Evolutionary conservation across 2,113 vertebrate genomes (phyloP).

Genomic region (Embiotoca jacksoni): DNA sequence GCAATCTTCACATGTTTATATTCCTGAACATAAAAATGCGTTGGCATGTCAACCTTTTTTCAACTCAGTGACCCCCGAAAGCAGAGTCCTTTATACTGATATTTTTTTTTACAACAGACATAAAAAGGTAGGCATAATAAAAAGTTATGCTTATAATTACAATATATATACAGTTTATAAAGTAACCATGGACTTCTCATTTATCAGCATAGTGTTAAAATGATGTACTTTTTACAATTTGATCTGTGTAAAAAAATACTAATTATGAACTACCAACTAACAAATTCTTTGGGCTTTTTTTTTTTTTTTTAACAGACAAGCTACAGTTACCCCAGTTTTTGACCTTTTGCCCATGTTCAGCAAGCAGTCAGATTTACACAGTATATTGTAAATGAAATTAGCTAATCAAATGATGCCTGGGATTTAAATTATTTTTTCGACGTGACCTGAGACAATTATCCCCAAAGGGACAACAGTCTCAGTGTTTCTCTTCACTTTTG

Average conservation of each 20-base stretch:
- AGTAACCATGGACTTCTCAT: neutral
- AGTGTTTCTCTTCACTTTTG: conserved; percentile 7
- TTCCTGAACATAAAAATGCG: no score
- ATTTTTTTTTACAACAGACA: no score
- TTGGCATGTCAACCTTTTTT: neutral
- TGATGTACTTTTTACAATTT: conserved; percentile 9
- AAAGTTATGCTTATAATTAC: neutral
- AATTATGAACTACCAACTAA: neutral
- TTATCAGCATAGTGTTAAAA: neutral
- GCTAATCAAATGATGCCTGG: conserved; percentile 51
- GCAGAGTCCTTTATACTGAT: neutral
- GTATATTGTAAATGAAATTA: conserved; percentile 56
- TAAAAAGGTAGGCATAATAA: no score
- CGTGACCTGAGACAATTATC: conserved; percentile 24
- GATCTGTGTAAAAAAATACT: conserved; percentile 12
- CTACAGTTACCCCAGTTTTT: neutral
- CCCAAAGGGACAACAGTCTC: conserved; percentile 14
- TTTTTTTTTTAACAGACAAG: neutral
- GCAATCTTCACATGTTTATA: neutral
- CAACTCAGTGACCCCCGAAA: conserved; percentile 1
- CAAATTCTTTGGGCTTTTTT: neutral
- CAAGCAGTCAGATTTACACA: conserved; percentile 27
- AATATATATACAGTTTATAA: neutral
- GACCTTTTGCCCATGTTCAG: conserved; percentile 6
- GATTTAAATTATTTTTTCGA: conserved; percentile 51